These are phyloP conservation scores for Strigamia crassipes DNA, from an alignment of 2,888 invertebrate species.

Conservation along the genomic window DNA sequence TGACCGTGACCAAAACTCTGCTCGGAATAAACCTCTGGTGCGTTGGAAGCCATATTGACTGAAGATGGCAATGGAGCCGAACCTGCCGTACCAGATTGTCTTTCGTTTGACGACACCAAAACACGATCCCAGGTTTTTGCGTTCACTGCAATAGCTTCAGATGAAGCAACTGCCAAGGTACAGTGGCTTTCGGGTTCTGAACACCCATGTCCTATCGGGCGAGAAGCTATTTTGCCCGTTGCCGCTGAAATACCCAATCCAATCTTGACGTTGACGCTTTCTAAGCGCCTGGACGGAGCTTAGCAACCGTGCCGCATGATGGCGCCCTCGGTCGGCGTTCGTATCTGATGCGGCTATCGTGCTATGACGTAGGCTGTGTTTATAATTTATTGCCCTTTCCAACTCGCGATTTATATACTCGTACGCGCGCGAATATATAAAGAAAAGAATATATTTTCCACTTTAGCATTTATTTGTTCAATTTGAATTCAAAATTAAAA, in stretches of 20 bases:
- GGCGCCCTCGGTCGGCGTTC: neutral
- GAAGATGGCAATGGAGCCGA: slow-evolving; percentile 33
- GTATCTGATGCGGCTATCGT: slow-evolving; percentile 18
- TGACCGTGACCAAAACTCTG: slow-evolving; percentile 70
- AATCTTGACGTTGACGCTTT: slow-evolving; percentile 27
- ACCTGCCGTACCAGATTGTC: slow-evolving; percentile 43
- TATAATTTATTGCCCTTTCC: slow-evolving; percentile 3
- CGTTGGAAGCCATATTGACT: slow-evolving; percentile 51
- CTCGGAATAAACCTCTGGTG: slow-evolving; percentile 45
- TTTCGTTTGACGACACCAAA: slow-evolving; percentile 33
- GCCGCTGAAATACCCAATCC: slow-evolving; percentile 33
- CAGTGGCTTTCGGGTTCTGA: slow-evolving; percentile 11
- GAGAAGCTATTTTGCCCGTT: slow-evolving; percentile 27
- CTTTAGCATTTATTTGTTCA: no score
- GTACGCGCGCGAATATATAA: neutral
- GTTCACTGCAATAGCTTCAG: slow-evolving; percentile 29
- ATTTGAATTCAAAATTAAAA: no score
- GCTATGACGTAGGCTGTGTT: neutral
- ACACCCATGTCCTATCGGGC: slow-evolving; percentile 12
- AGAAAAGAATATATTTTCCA: no score
- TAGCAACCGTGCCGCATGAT: slow-evolving; percentile 5
- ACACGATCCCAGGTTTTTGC: neutral
- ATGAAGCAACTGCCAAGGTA: slow-evolving; percentile 38
- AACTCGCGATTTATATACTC: neutral
- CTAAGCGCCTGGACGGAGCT: slow-evolving; percentile 29